Conservation (phyloP, 2,797 vertebrate genomes). For the Amblyopsis hoosieri region DNA sequence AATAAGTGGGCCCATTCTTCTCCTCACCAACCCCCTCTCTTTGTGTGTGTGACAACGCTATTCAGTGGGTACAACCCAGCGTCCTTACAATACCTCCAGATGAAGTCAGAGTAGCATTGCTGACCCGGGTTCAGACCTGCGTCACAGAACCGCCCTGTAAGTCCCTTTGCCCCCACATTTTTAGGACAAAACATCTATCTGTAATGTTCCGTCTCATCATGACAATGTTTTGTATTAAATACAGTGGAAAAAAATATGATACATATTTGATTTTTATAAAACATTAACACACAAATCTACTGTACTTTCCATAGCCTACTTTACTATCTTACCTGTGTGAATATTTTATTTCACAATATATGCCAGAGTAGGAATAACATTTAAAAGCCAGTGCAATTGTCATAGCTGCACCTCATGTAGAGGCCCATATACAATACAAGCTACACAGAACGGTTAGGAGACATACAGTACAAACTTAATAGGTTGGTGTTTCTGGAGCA, state of each 20-base stretch:
- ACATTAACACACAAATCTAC: slow-evolving; percentile 23
- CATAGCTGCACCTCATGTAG: slow-evolving; percentile 54
- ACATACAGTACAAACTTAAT: slow-evolving; percentile 6
- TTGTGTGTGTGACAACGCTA: slow-evolving; percentile 41
- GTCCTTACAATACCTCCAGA: slow-evolving; percentile 23
- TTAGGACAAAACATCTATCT: slow-evolving; percentile 11
- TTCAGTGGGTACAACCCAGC: slow-evolving; percentile 42
- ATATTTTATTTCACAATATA: slow-evolving; percentile 20
- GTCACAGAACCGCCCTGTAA: slow-evolving; percentile 8
- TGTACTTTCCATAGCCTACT: not conserved
- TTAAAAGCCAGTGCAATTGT: slow-evolving; percentile 54
- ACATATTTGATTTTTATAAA: not conserved
- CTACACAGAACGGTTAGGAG: not conserved
- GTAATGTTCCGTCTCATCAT: slow-evolving; percentile 1
- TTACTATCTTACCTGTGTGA: slow-evolving; percentile 53
- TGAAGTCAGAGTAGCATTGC: slow-evolving; percentile 44
- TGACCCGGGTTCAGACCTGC: slow-evolving; percentile 1
- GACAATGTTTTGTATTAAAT: slow-evolving; percentile 4
- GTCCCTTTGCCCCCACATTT: slow-evolving; percentile 2
- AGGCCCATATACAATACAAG: not conserved
- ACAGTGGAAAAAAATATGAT: slow-evolving; percentile 6
- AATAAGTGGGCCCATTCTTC: slow-evolving; percentile 65
- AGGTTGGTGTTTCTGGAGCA: slow-evolving; percentile 10
- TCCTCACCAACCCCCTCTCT: slow-evolving; percentile 13
- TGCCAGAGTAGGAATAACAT: not conserved